Evolutionary conservation across 2,888 invertebrate genomes (phyloP).

Genomic region (Dicranocentrus wangi): DNA sequence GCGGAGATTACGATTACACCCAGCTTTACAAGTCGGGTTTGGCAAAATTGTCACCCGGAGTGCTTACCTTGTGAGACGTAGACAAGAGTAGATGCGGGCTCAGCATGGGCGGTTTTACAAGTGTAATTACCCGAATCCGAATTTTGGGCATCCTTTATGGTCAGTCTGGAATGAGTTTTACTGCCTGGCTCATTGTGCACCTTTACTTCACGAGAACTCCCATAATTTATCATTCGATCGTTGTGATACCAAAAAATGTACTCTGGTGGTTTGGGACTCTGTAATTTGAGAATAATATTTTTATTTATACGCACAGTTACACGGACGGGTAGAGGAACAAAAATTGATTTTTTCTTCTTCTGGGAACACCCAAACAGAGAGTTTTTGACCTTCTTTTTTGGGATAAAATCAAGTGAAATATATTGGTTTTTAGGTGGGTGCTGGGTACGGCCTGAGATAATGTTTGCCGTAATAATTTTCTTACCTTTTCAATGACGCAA

Average conservation of each 20-base stretch:
- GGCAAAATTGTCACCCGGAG: too few relatives aligned
- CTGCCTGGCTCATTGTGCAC: conserved; percentile 89
- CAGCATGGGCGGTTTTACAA: conserved; percentile 91
- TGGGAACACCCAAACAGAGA: not conserved
- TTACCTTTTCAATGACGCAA: conserved; percentile 76
- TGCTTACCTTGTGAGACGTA: conserved; percentile 90
- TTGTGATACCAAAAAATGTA: conserved; percentile 97
- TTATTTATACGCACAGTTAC: not conserved
- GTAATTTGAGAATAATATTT: conserved; percentile 73
- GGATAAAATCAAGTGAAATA: too few relatives aligned
- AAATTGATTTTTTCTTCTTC: not conserved
- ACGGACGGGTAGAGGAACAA: not conserved
- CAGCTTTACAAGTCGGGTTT: too few relatives aligned
- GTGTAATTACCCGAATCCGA: conserved; percentile 93
- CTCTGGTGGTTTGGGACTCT: conserved; percentile 94
- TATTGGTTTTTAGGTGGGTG: too few relatives aligned
- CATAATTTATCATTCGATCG: conserved; percentile 94
- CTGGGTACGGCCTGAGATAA: too few relatives aligned
- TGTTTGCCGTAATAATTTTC: too few relatives aligned
- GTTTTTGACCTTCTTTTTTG: too few relatives aligned
- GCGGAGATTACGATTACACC: too few relatives aligned
- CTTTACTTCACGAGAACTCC: conserved; percentile 70
- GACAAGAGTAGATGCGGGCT: conserved; percentile 90
- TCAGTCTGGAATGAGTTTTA: conserved; percentile 88
- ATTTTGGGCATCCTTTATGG: conserved; percentile 87